Evolutionary conservation across 2,888 invertebrate genomes (phyloP), one percentile per base, ranked within the genome.

Genomic region (Aphrophora alni): DNA sequence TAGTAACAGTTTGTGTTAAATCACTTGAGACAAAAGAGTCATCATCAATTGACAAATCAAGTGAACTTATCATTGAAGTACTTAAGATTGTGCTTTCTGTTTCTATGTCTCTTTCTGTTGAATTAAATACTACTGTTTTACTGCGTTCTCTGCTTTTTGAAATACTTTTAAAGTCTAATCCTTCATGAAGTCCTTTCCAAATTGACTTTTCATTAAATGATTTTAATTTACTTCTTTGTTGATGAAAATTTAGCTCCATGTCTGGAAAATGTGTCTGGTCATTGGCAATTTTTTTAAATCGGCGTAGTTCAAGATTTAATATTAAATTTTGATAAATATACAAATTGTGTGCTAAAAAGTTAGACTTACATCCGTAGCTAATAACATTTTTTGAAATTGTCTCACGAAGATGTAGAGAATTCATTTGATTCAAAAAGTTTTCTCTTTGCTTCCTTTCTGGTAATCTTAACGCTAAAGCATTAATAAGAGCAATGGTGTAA

Each of bases 321-420:
- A 75, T 75, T 10, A 75, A 44, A 27, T 26, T 80, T 44, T 80
- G 80, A 70, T 75, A 80, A 24, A 80, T 44, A 44, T 75, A 75
- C 7, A 80, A 44, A 1, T 24, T 70, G 70, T 80, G 70, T 28
- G 80, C 21, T 38, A 80, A n/a, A 70, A 38, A 38, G n/a, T n/a
- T 73, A 5, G 73, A 24, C n/a, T 73, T 38, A 3, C 21, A 21
- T 33, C 73, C 73, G 8, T 26, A 24, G 38, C 25, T 38, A 38
- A 73, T 38, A n/a, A 73, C 24, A 73, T 73, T 73, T 73, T 28
- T 38, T 33, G 73, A 28, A 24, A 73, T 73, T 10, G n/a, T 73
- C 33, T 27, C 24, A n/a, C 33, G 27, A 2, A n/a, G 24, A n/a
- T 38, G 5, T 21, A 21, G 0, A 33, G 73, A 73, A 38, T 73